Evolutionary conservation across 2,797 vertebrate genomes (phyloP).

Genomic region (Semaprochilodus insignis): DNA sequence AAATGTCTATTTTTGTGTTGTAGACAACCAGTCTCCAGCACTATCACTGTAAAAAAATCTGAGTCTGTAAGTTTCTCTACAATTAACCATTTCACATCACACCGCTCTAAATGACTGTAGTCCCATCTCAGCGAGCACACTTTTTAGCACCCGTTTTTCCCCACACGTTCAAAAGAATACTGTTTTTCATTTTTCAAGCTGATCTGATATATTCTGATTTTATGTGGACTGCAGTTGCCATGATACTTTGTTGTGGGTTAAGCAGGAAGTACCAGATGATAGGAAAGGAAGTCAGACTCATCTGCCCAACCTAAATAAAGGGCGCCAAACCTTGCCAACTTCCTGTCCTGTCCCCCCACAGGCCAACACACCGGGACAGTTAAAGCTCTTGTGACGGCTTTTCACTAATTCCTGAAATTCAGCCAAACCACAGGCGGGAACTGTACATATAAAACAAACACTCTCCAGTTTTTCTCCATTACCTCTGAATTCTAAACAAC

Average conservation of each 20-base stretch:
- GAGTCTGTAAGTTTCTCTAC: too few species aligned
- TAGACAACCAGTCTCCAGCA: too few species aligned
- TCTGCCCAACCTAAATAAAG: neutral
- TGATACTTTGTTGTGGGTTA: neutral
- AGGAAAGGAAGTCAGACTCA: conserved; percentile 18
- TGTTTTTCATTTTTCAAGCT: too few species aligned
- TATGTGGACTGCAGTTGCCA: conserved; percentile 5
- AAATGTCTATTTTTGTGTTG: too few species aligned
- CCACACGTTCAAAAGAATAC: neutral
- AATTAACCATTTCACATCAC: too few species aligned
- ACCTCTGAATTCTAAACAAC: too few species aligned
- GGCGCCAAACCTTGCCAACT: conserved; percentile 18
- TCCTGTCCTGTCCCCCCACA: conserved; percentile 32
- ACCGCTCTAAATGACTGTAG: too few species aligned
- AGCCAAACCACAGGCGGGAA: neutral
- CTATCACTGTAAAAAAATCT: too few species aligned
- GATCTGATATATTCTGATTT: neutral
- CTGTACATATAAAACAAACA: neutral
- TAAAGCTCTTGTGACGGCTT: conserved; percentile 17
- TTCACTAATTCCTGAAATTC: neutral
- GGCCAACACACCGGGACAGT: conserved; percentile 4
- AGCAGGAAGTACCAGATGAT: conserved; percentile 16
- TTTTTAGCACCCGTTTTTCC: too few species aligned
- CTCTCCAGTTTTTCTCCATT: neutral
- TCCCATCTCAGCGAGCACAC: too few species aligned